A percentile compares a stretch with the other conserved stretches of the same genome.
Conservation (phyloP, 2,888 invertebrate genomes). For the Chymomyza fuscimana region DNA sequence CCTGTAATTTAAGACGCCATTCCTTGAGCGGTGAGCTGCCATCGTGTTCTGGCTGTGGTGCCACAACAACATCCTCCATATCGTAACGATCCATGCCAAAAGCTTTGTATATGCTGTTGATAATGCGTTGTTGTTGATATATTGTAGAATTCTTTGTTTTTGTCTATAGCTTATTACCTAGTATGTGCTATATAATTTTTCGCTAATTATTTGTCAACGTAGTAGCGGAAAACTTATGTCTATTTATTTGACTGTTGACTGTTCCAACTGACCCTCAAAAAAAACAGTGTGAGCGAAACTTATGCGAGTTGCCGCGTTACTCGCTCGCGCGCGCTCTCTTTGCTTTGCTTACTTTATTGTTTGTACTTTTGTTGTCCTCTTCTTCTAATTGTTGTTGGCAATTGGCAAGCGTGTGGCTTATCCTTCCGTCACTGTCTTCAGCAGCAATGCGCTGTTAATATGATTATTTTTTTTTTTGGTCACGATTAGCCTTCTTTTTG, state of each 20-base stretch:
- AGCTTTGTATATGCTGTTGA: neutral
- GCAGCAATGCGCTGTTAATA: too few species aligned
- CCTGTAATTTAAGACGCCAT: slow-evolving; percentile 78
- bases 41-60: slow-evolving; percentile 48
- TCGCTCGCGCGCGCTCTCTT: neutral
- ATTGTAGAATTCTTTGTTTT: neutral
- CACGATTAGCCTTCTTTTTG: too few species aligned
- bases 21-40: slow-evolving; percentile 76
- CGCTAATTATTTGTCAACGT: neutral
- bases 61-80: slow-evolving; percentile 75
- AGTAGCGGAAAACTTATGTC: neutral
- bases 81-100: slow-evolving; percentile 72
- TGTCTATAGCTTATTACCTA: too few species aligned
- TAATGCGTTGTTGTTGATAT: neutral
- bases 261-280: neutral
- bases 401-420: neutral
- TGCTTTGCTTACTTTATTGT: neutral
- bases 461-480: too few species aligned
- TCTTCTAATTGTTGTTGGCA: neutral
- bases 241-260: neutral
- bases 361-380: neutral
- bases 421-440: too few species aligned
- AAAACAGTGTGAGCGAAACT: neutral
- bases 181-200: too few species aligned
- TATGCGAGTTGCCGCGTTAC: neutral